Conservation (phyloP, 1,140 invertebrate genomes). For the Drosophila seguyi region DNA sequence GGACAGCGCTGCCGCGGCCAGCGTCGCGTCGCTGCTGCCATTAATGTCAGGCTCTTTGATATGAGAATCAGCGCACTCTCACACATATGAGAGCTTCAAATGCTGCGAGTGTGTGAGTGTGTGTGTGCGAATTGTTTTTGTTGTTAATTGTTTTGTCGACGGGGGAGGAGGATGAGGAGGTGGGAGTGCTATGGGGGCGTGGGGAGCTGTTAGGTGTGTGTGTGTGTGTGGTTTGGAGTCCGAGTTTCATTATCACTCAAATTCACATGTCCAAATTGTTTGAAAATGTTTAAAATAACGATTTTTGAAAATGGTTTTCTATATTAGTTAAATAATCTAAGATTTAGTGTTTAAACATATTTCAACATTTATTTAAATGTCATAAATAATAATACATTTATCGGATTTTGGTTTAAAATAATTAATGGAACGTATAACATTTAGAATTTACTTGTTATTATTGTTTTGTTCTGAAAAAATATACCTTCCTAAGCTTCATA, state of each 20-base stretch:
- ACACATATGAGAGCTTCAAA: slow-evolving; percentile 34
- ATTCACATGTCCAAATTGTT: neutral
- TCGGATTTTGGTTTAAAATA: neutral
- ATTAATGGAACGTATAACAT: neutral
- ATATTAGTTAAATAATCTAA: neutral
- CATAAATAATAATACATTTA: neutral
- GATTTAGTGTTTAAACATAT: neutral
- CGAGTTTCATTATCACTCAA: neutral
- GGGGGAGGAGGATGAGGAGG: neutral
- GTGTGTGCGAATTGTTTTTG: slow-evolving; percentile 43
- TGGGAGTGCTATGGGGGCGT: too few species aligned
- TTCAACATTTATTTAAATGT: neutral
- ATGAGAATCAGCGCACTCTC: slow-evolving; percentile 52
- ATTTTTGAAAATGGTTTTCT: neutral
- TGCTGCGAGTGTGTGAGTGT: slow-evolving; percentile 18
- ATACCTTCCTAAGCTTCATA: too few species aligned
- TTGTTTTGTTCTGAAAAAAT: too few species aligned
- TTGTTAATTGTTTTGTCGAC: slow-evolving; percentile 30
- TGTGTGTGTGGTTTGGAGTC: neutral
- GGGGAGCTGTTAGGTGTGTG: neutral
- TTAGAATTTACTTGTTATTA: neutral
- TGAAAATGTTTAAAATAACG: neutral
- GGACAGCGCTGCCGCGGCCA: slow-evolving; percentile 36
- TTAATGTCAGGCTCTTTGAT: slow-evolving; percentile 68
- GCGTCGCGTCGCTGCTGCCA: slow-evolving; percentile 62